These are phyloP conservation scores for Papio anubis DNA, from an alignment of 2,113 vertebrate genomes.

Conservation along the genomic window DNA sequence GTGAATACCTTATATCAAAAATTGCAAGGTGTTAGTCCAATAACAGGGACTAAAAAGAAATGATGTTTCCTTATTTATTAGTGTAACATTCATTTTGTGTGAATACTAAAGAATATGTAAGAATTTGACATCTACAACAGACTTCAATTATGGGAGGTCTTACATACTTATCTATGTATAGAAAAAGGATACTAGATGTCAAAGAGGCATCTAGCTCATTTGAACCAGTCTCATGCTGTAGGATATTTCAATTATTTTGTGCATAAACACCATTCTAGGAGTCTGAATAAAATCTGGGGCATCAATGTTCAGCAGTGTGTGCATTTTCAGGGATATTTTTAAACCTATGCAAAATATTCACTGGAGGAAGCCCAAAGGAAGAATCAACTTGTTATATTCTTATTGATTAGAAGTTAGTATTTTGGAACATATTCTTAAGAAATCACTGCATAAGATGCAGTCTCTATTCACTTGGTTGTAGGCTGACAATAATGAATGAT, in stretches of 20 bases:
- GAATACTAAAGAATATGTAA: not conserved
- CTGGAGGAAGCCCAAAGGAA: not conserved
- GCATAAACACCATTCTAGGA: not conserved
- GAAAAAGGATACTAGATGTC: not conserved
- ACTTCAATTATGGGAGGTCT: not conserved
- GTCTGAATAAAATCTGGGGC: not conserved
- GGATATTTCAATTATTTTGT: not conserved
- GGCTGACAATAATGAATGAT: slow-evolving; percentile 60
- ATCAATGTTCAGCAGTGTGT: not conserved
- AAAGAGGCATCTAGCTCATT: not conserved
- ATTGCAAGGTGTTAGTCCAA: not conserved
- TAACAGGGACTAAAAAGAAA: not conserved
- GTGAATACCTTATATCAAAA: not conserved
- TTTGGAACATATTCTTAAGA: slow-evolving; percentile 44
- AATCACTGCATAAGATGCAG: not conserved
- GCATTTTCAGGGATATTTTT: not conserved
- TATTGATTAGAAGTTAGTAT: not conserved
- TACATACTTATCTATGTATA: not conserved
- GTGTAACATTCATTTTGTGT: not conserved
- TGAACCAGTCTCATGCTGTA: not conserved
- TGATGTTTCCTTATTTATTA: not conserved
- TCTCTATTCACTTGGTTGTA: not conserved
- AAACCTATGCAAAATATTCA: not conserved
- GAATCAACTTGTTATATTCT: not conserved
- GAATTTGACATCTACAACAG: not conserved